phyloP scores from a whole-genome alignment of 2,888 invertebrate species.

The Sepioteuthis lessoniana region DNA sequence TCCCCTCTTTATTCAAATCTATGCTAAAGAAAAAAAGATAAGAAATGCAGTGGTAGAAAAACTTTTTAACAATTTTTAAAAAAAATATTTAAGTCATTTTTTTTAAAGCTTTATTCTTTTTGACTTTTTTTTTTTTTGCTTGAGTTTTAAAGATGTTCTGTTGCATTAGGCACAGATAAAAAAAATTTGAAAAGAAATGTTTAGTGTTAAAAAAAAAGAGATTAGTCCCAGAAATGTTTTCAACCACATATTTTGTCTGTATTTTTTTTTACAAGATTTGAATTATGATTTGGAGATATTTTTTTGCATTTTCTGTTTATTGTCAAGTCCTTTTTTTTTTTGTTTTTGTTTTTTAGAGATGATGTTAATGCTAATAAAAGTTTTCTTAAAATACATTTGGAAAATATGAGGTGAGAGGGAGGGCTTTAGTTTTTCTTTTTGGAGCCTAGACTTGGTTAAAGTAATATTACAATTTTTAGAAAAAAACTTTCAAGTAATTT shows the following conservation, averaged over 20 bases:
- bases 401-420: neutral
- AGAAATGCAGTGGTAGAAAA: neutral
- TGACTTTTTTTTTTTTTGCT: neutral
- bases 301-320: neutral
- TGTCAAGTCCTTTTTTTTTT: neutral
- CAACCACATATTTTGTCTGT: neutral
- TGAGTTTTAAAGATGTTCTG: neutral
- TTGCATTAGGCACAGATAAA: neutral
- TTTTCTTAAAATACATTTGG: neutral
- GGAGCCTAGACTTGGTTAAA: no score
- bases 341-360: neutral
- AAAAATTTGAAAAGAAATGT: neutral
- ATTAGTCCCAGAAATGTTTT: neutral
- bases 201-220: neutral
- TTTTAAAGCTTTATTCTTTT: neutral
- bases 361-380: neutral
- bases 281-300: slow-evolving; percentile 13
- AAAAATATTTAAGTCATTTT: neutral
- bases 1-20: neutral
- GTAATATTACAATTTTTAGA: no score
- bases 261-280: neutral
- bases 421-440: no score
- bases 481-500: no score
- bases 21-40: no score
- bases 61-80: neutral